Evolutionary conservation across 1,140 invertebrate genomes (phyloP).

Genomic region (Archegozetes longisetosus): DNA sequence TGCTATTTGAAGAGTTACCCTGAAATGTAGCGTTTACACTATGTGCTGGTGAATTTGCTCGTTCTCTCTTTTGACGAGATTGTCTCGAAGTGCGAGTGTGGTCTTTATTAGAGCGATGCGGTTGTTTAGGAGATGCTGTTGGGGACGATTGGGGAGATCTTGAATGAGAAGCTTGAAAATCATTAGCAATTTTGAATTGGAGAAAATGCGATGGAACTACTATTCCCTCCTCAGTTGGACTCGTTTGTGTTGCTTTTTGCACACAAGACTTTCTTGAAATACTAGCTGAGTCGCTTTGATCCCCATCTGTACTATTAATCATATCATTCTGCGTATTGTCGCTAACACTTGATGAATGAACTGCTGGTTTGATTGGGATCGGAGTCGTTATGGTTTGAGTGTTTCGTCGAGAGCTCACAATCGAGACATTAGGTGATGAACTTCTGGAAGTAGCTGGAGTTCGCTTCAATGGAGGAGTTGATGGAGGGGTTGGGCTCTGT

Average conservation of each 20-base stretch:
- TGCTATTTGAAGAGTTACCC: too few species aligned
- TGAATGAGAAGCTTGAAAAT: not conserved
- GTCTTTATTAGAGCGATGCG: conserved; percentile 45
- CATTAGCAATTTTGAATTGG: not conserved
- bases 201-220: not conserved
- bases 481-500: conserved; percentile 46
- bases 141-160: not conserved
- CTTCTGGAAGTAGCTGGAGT: conserved; percentile 27
- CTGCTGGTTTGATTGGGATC: conserved; percentile 14
- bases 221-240: not conserved
- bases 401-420: conserved; percentile 14
- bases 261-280: not conserved
- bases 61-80: conserved; percentile 37
- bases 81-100: too few species aligned
- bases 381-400: conserved; percentile 21
- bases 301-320: too few species aligned
- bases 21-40: too few species aligned
- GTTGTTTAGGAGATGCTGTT: conserved; percentile 28
- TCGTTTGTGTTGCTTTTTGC: not conserved
- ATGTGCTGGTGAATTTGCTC: conserved; percentile 42
- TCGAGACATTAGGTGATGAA: not conserved
- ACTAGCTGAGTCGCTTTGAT: not conserved
- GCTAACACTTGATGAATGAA: conserved; percentile 26
- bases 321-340: not conserved
- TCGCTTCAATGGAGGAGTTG: conserved; percentile 37